These are phyloP conservation scores for Physella acuta DNA, from an alignment of 1,140 invertebrate genomes.

Conservation along the genomic window DNA sequence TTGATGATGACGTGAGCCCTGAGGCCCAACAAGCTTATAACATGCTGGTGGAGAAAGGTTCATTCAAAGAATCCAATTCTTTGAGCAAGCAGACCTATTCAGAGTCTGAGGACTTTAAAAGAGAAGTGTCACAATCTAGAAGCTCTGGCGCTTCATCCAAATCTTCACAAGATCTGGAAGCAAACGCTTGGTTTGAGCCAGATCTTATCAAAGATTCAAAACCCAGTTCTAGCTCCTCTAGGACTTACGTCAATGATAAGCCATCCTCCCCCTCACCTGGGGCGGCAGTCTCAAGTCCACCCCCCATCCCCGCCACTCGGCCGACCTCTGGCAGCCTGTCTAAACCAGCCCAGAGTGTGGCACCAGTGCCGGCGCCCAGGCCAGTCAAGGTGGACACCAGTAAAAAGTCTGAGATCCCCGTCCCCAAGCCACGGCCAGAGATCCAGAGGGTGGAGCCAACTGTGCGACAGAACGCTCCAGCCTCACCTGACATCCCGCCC, in stretches of 20 bases:
- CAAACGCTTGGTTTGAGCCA: neutral
- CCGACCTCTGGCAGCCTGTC: conserved; percentile 2
- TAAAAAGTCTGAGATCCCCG: conserved; percentile 40
- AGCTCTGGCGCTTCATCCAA: neutral
- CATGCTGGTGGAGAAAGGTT: conserved; percentile 78
- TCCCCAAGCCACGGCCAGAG: conserved; percentile 47
- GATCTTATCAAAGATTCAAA: conserved; percentile 1
- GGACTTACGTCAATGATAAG: neutral
- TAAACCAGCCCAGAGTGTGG: conserved; percentile 11
- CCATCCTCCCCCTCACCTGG: neutral
- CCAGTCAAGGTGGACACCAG: conserved; percentile 24
- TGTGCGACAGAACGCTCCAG: conserved; percentile 14
- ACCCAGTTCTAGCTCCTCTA: neutral
- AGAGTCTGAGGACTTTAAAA: neutral
- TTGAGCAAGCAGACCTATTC: neutral
- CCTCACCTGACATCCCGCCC: conserved; percentile 16
- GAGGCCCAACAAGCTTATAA: conserved; percentile 86
- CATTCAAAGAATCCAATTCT: conserved; percentile 4
- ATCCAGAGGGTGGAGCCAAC: conserved; percentile 48
- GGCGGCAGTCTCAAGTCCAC: neutral
- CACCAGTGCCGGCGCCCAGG: conserved; percentile 30
- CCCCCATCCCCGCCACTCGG: conserved; percentile 26
- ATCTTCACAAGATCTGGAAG: neutral
- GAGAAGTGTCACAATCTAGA: neutral
- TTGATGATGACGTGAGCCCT: conserved; percentile 44